Evolutionary conservation across 2,113 vertebrate genomes (phyloP).

Genomic region (Oenanthe melanoleuca): DNA sequence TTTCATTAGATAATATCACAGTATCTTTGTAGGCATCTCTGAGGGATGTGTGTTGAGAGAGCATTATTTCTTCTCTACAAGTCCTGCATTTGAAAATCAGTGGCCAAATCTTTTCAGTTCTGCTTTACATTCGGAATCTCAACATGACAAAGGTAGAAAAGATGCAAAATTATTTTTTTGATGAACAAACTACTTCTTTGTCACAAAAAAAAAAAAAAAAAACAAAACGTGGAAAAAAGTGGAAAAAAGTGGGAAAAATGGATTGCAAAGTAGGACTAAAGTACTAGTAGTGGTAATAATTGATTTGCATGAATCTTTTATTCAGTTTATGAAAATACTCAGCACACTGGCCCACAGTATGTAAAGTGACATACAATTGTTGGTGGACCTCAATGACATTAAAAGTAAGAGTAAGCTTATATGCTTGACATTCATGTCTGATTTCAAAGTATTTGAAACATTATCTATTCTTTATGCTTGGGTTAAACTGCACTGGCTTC

Average conservation of each 20-base stretch:
- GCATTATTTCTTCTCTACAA: not conserved
- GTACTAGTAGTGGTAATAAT: not conserved
- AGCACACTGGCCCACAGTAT: not conserved
- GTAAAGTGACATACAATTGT: not conserved
- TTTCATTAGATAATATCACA: not conserved
- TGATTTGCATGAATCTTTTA: not conserved
- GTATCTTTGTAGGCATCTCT: not conserved
- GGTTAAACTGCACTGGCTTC: not conserved
- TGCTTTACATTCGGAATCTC: not conserved
- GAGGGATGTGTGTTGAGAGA: not conserved
- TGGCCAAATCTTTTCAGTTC: not conserved
- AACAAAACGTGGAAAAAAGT: too few relatives aligned
- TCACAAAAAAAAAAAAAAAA: not conserved
- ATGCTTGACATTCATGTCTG: not conserved
- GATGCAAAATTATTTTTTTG: not conserved
- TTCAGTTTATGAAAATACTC: not conserved
- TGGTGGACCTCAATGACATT: not conserved
- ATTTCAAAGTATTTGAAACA: not conserved
- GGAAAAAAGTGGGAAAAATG: too few relatives aligned
- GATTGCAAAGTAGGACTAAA: not conserved
- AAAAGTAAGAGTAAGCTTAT: not conserved
- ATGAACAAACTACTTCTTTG: not conserved
- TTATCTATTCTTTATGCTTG: not conserved
- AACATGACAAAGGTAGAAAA: not conserved
- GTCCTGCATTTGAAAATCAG: not conserved